Percentiles rank a stretch among this genome's conserved stretches.
phyloP scores from a whole-genome alignment of 1,140 invertebrate genomes.

The Whitmania pigra region DNA sequence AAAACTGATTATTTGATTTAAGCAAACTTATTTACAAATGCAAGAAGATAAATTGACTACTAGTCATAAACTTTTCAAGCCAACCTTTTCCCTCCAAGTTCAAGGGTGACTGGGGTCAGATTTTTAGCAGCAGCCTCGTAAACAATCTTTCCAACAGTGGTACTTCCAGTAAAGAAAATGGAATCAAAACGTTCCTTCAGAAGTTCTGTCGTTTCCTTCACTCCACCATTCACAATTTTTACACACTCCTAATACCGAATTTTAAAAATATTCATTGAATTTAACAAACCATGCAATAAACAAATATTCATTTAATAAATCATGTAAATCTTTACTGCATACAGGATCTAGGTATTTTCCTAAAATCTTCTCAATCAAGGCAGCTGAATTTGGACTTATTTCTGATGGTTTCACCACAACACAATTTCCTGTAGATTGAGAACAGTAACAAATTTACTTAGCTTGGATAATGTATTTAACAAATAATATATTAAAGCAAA shows the following conservation, averaged over 20 bases:
- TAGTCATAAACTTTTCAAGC: no score
- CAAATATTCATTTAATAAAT: background rate
- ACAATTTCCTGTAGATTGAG: slow-evolving; percentile 56
- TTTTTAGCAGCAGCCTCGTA: slow-evolving; percentile 74
- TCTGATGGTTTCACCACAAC: slow-evolving; percentile 92
- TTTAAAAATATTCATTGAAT: background rate
- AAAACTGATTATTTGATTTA: background rate
- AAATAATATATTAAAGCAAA: background rate
- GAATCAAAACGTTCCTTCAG: slow-evolving; percentile 85
- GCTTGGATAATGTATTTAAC: background rate
- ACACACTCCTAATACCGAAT: slow-evolving; percentile 47
- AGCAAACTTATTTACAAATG: background rate
- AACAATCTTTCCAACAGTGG: slow-evolving; percentile 69
- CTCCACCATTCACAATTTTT: slow-evolving; percentile 58
- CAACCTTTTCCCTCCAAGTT: slow-evolving; percentile 74
- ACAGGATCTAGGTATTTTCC: slow-evolving; percentile 81
- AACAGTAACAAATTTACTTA: background rate
- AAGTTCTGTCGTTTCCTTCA: slow-evolving; percentile 68
- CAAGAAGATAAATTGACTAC: no score
- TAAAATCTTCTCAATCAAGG: slow-evolving; percentile 60
- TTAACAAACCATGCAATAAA: no score
- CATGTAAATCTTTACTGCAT: slow-evolving; percentile 26
- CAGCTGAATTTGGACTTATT: slow-evolving; percentile 57
- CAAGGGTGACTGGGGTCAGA: slow-evolving; percentile 85
- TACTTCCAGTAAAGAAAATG: slow-evolving; percentile 92